Base-by-base conservation (phyloP, 2,888 invertebrate species). In the Sisyra nigra region DNA sequence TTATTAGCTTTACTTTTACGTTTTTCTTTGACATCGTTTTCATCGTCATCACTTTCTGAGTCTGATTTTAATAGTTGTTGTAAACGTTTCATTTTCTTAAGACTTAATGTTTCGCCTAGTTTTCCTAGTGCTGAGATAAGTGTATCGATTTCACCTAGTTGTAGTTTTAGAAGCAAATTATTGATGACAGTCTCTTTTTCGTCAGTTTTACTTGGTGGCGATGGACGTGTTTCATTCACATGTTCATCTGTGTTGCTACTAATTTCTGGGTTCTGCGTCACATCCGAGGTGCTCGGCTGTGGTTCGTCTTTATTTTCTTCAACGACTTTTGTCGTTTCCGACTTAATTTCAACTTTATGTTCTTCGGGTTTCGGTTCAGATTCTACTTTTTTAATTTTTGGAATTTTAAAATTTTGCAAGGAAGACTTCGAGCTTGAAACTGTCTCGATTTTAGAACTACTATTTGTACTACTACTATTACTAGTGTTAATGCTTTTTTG, bases 31-130 rank as follows among this genome's bases (percentile, higher is more conserved):
- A 36, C 33, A 48, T 55, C 42, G n/a, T 51, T 50, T 36, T 56
- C 55, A n/a, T 57, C 47, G 19, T 55, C 47, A 48, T 61, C 55
- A 50, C 67, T 62, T 46, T 67, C 72, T 0, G 68, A 69, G 13
- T 70, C 69, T 4, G 71, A 68, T 52, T 69, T 68, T 47, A 72
- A 66, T 1, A 72, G 61, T 51, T 66, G 71, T 51, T 71, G 68
- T 17, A 75, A 65, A 50, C 70, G 72, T 50, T 72, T 73, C 50
- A 68, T 69, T 41, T 72, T 64, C 54, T 69, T 68, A 43, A 69
- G 63, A 50, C 67, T 65, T 5, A 54, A 42, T 10, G 45, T 46
- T 40, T 64, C 65, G 48, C 52, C 55, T 2, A 66, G 55, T 35
- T 66, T 65, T 17, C 66, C 65, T 47, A 69, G 55, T 41, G 68